phyloP scores from a whole-genome alignment of 92 coral and sea anemone species.

The Palythoa grandis region DNA sequence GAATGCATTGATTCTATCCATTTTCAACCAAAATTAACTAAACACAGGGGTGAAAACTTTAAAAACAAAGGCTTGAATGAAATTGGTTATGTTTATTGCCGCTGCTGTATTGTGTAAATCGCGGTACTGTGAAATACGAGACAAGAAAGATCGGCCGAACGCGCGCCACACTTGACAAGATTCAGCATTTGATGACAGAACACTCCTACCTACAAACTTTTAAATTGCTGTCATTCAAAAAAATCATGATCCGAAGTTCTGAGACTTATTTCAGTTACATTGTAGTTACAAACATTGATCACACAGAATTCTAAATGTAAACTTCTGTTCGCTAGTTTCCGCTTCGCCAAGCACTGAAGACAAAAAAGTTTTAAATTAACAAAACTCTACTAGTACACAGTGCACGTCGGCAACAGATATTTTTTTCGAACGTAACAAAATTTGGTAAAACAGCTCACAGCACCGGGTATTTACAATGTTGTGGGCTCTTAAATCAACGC shows the following conservation, averaged over 20 bases:
- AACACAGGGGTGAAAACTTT: no score
- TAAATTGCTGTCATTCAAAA: not conserved
- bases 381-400: not conserved
- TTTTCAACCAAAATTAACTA: not conserved
- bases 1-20: not conserved
- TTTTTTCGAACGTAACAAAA: not conserved
- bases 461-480: not conserved
- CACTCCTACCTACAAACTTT: not conserved
- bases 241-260: not conserved
- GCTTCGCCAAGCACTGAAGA: constrained; percentile 19
- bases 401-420: not conserved
- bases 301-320: not conserved
- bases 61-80: not conserved
- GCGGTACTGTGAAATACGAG: not conserved
- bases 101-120: not conserved
- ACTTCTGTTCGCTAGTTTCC: not conserved
- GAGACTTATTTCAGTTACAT: not conserved
- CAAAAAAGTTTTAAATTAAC: constrained; percentile 3
- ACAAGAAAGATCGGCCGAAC: not conserved
- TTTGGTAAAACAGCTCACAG: not conserved
- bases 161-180: not conserved
- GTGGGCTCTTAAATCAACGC: not conserved
- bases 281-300: not conserved
- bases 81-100: not conserved
- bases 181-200: constrained; percentile 18